Base-by-base conservation (phyloP, 2,113 vertebrate genomes). In the Choloepus hoffmanni region DNA sequence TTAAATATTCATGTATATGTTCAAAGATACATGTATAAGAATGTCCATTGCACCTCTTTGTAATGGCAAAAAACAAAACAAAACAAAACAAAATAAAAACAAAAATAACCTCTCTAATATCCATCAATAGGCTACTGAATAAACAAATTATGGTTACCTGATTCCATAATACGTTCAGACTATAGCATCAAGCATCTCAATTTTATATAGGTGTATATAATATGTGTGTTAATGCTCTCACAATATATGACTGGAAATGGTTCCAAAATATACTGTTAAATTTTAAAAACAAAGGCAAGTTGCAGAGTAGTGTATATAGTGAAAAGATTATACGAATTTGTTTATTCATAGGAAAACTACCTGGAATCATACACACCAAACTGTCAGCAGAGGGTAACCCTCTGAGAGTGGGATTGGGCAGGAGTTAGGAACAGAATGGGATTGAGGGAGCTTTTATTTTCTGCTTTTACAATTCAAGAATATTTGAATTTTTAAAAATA, bases 341-440 rank as follows among this genome's bases (percentile, higher is more conserved):
- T 68, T 74, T 86, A 72, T 62, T 72, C 40, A 58, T n/a, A 62
- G 50, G 85, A 43, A 83, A 92, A 92, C 62, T 77, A 89, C 53
- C 50, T 79, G 40, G 8, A 84, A 43, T 85, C 26, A 62, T 43
- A 82, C 13, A 67, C 26, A 73, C 40, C 43, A 40, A 60, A 79
- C 3, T 84, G 58, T 13, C 60, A 84, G 67, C 28, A 65, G 43
- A 53, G 45, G 33, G 28, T 63, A 60, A 24, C 13, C 12, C 9
- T 3, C 5, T 48, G 14, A 60, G n/a, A 48, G 33, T 55, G 40
- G 40, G 7, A 5, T 5, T 40, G 23, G 58, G 24, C 6, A 74
- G 48, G 50, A 68, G 28, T 26, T 58, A 83, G 5, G 28, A 78
- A 24, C 19, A 50, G 33, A 45, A 36, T 10, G 83, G 30, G 36